These are phyloP conservation scores for Martes martes DNA, from an alignment of 2,113 vertebrate species.

Conservation along the genomic window DNA sequence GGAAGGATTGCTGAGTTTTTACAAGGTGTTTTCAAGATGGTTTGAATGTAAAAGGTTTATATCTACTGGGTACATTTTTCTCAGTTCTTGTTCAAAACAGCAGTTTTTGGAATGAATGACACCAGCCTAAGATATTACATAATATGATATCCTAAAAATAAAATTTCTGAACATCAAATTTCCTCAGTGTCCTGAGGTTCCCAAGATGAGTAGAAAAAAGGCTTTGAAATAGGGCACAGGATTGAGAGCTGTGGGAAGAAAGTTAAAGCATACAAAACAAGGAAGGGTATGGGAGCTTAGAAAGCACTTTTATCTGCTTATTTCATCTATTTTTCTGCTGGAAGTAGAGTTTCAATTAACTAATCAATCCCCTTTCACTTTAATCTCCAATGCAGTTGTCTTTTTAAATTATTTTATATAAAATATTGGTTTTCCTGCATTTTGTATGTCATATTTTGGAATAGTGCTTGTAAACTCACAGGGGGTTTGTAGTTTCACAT, in stretches of 20 bases:
- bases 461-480: background rate
- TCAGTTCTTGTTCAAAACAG: constrained; percentile 63
- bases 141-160: constrained; percentile 72
- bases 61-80: constrained; percentile 42
- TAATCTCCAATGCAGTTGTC: background rate
- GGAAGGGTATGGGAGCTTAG: constrained; percentile 31
- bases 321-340: constrained; percentile 35
- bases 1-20: constrained; percentile 4
- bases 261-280: constrained; percentile 44
- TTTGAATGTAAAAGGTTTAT: constrained; percentile 54
- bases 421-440: background rate
- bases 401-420: background rate
- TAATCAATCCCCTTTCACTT: constrained; percentile 35
- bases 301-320: constrained; percentile 43
- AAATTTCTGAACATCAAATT: constrained; percentile 59
- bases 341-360: background rate
- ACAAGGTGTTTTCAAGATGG: constrained; percentile 19
- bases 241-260: constrained; percentile 31
- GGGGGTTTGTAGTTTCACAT: background rate
- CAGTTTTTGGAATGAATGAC: constrained; percentile 52
- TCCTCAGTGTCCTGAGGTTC: constrained; percentile 62
- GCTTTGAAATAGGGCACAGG: constrained; percentile 44
- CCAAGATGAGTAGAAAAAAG: constrained; percentile 44
- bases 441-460: background rate
- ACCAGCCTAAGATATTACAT: constrained; percentile 55